A percentile compares a stretch with the other conserved stretches of the same genome.
phyloP scores from a whole-genome alignment of 2,888 invertebrate species.

The Meta bourneti region DNA sequence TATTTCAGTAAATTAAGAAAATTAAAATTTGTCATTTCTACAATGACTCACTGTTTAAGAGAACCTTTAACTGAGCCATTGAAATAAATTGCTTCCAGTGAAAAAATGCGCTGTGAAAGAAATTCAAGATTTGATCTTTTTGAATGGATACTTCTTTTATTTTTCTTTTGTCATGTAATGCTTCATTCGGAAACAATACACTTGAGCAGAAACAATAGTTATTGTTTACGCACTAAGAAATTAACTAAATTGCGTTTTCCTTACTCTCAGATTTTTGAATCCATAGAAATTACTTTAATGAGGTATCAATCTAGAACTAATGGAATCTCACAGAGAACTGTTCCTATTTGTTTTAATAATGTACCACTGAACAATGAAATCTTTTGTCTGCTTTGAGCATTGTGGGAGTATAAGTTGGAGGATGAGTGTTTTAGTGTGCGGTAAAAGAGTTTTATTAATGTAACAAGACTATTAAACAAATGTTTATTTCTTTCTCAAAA shows the following conservation, averaged over 20 bases:
- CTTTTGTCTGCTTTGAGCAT: neutral
- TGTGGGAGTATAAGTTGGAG: neutral
- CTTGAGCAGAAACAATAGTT: slow-evolving; percentile 28
- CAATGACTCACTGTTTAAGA: too few relatives aligned
- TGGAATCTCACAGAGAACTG: slow-evolving; percentile 6
- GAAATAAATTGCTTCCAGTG: too few relatives aligned
- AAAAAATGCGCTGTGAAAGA: too few relatives aligned
- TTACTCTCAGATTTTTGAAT: neutral
- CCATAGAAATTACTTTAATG: neutral
- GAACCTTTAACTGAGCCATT: too few relatives aligned
- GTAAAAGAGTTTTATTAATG: neutral
- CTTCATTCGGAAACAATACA: slow-evolving; percentile 16
- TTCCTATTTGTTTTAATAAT: neutral
- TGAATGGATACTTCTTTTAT: neutral
- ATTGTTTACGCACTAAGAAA: slow-evolving; percentile 36
- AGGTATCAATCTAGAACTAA: slow-evolving; percentile 59
- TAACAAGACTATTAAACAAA: neutral
- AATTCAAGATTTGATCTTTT: neutral
- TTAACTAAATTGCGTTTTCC: slow-evolving; percentile 39
- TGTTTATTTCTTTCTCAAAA: neutral
- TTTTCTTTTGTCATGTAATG: neutral
- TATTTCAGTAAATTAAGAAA: too few relatives aligned
- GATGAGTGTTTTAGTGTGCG: neutral
- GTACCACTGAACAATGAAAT: neutral
- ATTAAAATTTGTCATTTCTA: too few relatives aligned